Base-by-base conservation (phyloP, 2,113 vertebrate species). In the Scomber japonicus region DNA sequence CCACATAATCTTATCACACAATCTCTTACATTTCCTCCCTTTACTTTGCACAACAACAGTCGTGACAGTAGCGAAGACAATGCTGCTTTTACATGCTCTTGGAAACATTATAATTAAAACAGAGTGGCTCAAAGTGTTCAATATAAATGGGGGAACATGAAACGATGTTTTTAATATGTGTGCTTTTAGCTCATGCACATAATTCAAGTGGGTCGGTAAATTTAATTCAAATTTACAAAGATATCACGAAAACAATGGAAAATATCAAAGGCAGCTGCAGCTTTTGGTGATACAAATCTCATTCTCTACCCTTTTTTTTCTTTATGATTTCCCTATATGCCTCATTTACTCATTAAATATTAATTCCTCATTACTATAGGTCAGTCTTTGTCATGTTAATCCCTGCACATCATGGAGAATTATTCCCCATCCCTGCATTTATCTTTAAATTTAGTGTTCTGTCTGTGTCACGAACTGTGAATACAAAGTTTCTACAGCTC, bases 331-430 rank as follows among this genome's bases (percentile, higher is more conserved):
- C 35, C 53, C 48, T 21, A 27, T 30, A 70, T 63, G 63, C 55
- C 53, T 54, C 70, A 53, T 55, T 67, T 15, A 48, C 31, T 72
- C 64, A 74, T 81, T 60, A 80, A 78, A 63, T 59, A 80, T 62
- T 10, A 79, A 72, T 67, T 17, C 56, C 71, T 79, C 56, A 62
- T 76, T 73, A 62, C 74, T 73, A 70, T 27, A 56, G 59, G 40
- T 45, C 30, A 17, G 66, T 63, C 62, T 69, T 5, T 30, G 49
- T 60, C 13, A 15, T 27, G 77, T 62, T 80, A 66, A 75, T 80
- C 66, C 66, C 53, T 2, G 48, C 60, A 51, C 61, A 62, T 71
- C 56, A 50, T 48, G 11, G 71, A 53, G 62, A 24, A 60, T 73
- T 13, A 51, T 53, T 65, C 14, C 46, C 64, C 48, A 65, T 72